Conservation (phyloP, 2,888 invertebrate species). For the Argyra leucocephala region DNA sequence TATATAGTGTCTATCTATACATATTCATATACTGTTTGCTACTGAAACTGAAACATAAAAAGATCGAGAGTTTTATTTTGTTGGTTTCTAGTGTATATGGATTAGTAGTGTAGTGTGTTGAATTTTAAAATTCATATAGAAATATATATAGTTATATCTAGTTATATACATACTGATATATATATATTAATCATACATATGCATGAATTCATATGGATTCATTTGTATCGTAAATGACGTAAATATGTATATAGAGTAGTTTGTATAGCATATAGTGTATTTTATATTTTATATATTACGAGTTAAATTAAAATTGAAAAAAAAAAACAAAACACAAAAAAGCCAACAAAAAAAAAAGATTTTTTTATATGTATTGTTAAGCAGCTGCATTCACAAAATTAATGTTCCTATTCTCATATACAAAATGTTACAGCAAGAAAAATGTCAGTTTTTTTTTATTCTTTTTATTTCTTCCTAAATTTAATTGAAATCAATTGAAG, state of each 20-base stretch:
- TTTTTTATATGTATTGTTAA: neutral
- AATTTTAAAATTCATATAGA: neutral
- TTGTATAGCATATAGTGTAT: neutral
- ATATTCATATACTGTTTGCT: too few relatives aligned
- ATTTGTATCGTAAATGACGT: neutral
- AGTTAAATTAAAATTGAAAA: neutral
- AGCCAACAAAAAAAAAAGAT: too few relatives aligned
- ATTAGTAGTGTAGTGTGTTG: slow-evolving; percentile 3
- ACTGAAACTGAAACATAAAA: too few relatives aligned
- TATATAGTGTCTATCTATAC: too few relatives aligned
- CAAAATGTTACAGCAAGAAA: neutral
- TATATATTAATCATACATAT: neutral
- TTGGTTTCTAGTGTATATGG: neutral
- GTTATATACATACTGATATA: neutral
- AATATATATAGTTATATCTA: neutral
- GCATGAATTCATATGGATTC: neutral
- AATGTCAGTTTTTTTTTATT: neutral
- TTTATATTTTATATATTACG: neutral
- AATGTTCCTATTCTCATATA: neutral
- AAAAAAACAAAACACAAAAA: too few relatives aligned
- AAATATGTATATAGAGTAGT: neutral
- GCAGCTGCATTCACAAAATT: slow-evolving; percentile 3
- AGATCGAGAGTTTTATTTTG: neutral
- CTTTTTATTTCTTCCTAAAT: neutral
- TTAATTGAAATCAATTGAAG: slow-evolving; percentile 6